These are phyloP conservation scores for Aporophyla lueneburgensis DNA, from an alignment of 2,888 invertebrate genomes.

Conservation along the genomic window DNA sequence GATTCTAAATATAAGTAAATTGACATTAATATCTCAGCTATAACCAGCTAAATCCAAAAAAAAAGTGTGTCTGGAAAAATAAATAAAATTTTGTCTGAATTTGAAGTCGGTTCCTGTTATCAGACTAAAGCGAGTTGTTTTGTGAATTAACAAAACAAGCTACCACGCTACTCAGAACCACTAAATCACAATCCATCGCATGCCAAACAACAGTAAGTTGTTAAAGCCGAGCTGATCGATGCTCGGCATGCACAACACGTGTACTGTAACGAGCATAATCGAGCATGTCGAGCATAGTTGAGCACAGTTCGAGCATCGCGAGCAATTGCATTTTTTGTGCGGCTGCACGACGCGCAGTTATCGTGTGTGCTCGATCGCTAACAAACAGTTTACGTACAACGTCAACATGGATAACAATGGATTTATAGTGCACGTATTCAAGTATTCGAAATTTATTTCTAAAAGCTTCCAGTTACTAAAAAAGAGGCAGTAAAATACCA, in stretches of 20 bases:
- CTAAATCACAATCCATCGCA: conserved; percentile 37
- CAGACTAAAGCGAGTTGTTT: conserved; percentile 1
- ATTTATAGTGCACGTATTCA: background rate
- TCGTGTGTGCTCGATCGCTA: conserved; percentile 11
- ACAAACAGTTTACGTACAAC: conserved; percentile 17
- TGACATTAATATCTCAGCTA: no score
- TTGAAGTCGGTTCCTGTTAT: background rate
- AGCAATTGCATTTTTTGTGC: conserved; percentile 44
- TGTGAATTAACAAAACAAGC: conserved; percentile 6
- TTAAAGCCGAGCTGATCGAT: conserved; percentile 50
- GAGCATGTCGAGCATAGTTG: conserved; percentile 38
- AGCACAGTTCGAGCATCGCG: conserved; percentile 29
- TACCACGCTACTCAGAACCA: background rate
- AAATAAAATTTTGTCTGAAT: background rate
- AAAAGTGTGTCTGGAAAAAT: background rate
- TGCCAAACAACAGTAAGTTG: conserved; percentile 42
- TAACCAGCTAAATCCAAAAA: no score
- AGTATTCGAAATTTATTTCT: background rate
- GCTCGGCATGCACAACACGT: conserved; percentile 43
- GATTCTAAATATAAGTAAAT: no score
- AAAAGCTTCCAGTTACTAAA: background rate
- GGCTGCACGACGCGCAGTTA: conserved; percentile 23
- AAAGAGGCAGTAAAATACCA: background rate
- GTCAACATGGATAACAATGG: conserved; percentile 7
- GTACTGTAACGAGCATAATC: conserved; percentile 46